Evolutionary conservation across 2,113 vertebrate genomes (phyloP).

Genomic region (Myotis brandtii): DNA sequence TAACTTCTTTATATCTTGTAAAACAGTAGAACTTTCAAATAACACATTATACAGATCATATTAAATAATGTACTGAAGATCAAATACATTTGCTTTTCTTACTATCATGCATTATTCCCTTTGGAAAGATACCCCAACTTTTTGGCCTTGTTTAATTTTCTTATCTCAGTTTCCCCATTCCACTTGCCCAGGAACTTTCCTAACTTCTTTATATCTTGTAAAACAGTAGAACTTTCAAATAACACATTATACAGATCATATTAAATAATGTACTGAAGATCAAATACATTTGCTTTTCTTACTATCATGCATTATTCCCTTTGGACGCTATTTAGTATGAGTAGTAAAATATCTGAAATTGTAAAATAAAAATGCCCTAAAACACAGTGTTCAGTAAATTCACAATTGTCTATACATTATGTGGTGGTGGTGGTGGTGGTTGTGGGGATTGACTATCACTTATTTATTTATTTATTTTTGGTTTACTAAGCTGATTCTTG

Average conservation of each 20-base stretch:
- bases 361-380: not conserved
- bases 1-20: not conserved
- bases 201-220: not conserved
- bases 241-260: not conserved
- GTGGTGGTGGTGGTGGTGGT: not conserved
- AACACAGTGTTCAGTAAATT: not conserved
- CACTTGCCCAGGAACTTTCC: no score
- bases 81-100: conserved; percentile 24
- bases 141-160: no score
- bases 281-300: conserved; percentile 24
- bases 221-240: not conserved
- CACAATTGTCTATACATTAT: not conserved
- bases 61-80: not conserved
- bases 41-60: not conserved
- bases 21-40: not conserved
- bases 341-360: not conserved
- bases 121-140: no score
- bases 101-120: not conserved
- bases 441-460: not conserved
- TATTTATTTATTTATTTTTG: not conserved
- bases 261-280: not conserved
- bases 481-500: not conserved
- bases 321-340: not conserved
- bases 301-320: not conserved
- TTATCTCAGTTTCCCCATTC: no score